Evolutionary conservation across 2,113 vertebrate genomes (phyloP).

Genomic region (Panthera uncia): DNA sequence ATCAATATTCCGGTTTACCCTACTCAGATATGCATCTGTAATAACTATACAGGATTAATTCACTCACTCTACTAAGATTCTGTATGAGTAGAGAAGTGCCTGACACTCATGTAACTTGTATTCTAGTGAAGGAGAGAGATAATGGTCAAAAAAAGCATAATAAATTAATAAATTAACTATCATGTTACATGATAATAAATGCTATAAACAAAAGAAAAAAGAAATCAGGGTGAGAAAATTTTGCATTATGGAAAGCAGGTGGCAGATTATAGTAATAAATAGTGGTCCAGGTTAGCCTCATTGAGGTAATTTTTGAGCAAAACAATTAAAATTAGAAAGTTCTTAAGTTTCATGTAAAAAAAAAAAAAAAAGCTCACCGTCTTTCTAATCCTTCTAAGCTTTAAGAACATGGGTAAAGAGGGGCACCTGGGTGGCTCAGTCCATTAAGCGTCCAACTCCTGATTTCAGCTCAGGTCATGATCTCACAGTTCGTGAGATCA

Average conservation of each 20-base stretch:
- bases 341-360: neutral
- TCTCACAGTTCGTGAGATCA: too few species aligned
- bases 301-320: neutral
- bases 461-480: too few species aligned
- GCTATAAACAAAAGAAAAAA: neutral
- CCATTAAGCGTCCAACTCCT: too few species aligned
- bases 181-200: neutral
- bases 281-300: neutral
- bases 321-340: neutral
- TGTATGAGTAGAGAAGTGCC: neutral
- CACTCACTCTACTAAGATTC: neutral
- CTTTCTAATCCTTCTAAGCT: neutral
- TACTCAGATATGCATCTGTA: neutral
- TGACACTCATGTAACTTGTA: neutral
- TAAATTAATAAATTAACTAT: neutral
- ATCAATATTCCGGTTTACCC: neutral
- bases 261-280: neutral
- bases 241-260: neutral
- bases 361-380: neutral
- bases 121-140: neutral
- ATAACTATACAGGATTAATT: neutral
- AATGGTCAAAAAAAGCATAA: neutral
- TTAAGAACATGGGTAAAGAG: neutral
- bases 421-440: too few species aligned
- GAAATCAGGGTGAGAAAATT: neutral